Evolutionary conservation across 2,888 invertebrate species (phyloP).

Genomic region (Tenodera sinensis): DNA sequence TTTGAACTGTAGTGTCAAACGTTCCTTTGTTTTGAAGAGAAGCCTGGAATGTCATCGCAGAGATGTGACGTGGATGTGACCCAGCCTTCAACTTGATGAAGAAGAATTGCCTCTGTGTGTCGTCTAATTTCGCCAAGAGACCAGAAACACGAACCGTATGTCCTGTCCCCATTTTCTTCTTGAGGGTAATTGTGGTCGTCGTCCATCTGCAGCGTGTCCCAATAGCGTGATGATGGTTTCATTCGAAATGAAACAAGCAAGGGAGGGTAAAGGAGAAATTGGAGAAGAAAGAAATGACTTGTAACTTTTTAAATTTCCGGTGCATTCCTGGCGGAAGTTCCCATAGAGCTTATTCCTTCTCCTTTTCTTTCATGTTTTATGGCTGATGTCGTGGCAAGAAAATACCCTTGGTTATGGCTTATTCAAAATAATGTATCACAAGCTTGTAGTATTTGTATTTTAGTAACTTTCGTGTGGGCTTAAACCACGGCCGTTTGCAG

Average conservation of each 20-base stretch:
- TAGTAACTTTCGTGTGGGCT: too few relatives aligned
- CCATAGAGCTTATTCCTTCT: background rate
- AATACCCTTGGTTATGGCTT: background rate
- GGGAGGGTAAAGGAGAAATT: background rate
- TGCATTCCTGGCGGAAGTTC: background rate
- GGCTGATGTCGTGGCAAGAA: background rate
- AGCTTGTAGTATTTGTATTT: too few relatives aligned
- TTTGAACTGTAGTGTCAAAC: too few relatives aligned
- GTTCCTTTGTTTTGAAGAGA: background rate
- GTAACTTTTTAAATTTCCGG: conserved; percentile 17
- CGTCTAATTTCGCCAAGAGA: background rate
- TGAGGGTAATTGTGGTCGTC: background rate
- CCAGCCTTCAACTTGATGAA: background rate
- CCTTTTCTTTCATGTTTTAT: background rate
- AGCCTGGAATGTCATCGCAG: background rate
- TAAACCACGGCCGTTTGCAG: too few relatives aligned
- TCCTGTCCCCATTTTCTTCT: background rate
- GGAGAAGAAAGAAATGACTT: background rate
- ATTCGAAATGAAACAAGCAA: background rate
- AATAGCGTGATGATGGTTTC: background rate
- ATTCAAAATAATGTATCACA: background rate
- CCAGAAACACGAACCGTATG: background rate
- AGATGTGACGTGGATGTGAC: background rate
- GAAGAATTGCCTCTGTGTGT: background rate
- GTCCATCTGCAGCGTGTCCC: background rate